Evolutionary conservation across 1,140 invertebrate species (phyloP), one percentile per base, ranked within the genome.

Genomic region (Caenorhabditis brenneri): DNA sequence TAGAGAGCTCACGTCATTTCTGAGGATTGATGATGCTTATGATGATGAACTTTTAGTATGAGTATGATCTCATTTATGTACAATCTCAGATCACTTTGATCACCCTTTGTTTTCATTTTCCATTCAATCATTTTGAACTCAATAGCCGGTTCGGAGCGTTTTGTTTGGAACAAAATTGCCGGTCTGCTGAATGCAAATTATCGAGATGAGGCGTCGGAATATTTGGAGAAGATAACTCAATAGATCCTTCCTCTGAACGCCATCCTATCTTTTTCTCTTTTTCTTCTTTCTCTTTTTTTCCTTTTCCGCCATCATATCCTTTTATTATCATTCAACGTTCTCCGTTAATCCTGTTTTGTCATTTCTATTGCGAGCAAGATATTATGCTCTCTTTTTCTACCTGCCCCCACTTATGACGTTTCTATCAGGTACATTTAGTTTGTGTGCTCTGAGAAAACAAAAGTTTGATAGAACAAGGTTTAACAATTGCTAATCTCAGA

Each of bases 241-340:
- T 42, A 74, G 36, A 74, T 74, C 65, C n/a, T 22, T 42, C 65
- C 9, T 46, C 24, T 27, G 36, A 74, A 74, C 33, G 36, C 29
- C 58, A 65, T 65, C 29, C n/a, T 74, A n/a, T 36, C 36, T 65
- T 36, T 65, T 65, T 22, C 15, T n/a, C n/a, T n/a, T n/a, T n/a
- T n/a, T n/a, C n/a, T n/a, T n/a, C n/a, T 24, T 46, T 24, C 24
- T 42, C 36, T 46, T 42, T 74, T 42, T 74, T 24, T 42, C n/a
- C 22, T 74, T 31, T 24, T 74, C 24, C 27, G 3, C n/a, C 58
- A 55, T 65, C 29, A 33, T 65, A 65, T 65, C 29, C 58, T 36
- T 74, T 74, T 74, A 74, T 74, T 19, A 74, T 74, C 19, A 42
- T 74, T 46, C 36, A 42, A 74, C 65, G 65, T 74, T 74, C 65